A percentile compares a stretch with the other conserved stretches of the same genome.
phyloP scores from a whole-genome alignment of 2,113 vertebrate species.

The Cyanocitta stelleri region DNA sequence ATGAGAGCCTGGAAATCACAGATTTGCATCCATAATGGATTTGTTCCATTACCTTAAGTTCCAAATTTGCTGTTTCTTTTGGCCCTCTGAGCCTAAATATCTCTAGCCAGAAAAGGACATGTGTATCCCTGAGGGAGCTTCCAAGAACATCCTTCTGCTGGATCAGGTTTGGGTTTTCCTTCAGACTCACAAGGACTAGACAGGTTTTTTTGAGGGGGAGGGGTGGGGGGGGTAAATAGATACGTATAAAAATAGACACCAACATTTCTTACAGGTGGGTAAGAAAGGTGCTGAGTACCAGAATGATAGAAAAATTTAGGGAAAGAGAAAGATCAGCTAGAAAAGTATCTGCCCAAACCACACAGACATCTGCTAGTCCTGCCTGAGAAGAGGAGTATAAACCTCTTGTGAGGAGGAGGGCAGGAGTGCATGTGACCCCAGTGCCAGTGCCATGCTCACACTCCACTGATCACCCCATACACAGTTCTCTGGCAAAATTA shows the following conservation, averaged over 20 bases:
- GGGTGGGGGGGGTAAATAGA: too few relatives aligned
- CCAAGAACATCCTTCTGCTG: not conserved
- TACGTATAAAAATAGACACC: too few relatives aligned
- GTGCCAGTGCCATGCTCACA: not conserved
- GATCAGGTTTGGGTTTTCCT: not conserved
- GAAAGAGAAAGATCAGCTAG: not conserved
- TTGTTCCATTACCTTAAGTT: not conserved
- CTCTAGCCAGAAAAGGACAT: constrained; percentile 1
- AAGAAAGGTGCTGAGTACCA: not conserved
- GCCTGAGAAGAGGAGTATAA: not conserved
- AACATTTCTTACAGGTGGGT: not conserved
- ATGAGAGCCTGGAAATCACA: not conserved
- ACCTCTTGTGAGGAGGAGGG: not conserved
- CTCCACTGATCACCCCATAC: not conserved
- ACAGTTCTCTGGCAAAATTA: not conserved
- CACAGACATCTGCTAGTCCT: not conserved
- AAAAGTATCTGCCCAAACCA: not conserved
- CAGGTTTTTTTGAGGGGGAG: not conserved
- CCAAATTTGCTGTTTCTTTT: not conserved
- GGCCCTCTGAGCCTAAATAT: not conserved
- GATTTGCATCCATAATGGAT: not conserved
- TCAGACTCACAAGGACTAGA: not conserved
- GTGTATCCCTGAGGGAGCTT: not conserved
- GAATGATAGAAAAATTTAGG: not conserved
- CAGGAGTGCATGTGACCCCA: accelerated